Base-by-base conservation (phyloP, 2,113 vertebrate genomes). In the Malurus cyaneus region DNA sequence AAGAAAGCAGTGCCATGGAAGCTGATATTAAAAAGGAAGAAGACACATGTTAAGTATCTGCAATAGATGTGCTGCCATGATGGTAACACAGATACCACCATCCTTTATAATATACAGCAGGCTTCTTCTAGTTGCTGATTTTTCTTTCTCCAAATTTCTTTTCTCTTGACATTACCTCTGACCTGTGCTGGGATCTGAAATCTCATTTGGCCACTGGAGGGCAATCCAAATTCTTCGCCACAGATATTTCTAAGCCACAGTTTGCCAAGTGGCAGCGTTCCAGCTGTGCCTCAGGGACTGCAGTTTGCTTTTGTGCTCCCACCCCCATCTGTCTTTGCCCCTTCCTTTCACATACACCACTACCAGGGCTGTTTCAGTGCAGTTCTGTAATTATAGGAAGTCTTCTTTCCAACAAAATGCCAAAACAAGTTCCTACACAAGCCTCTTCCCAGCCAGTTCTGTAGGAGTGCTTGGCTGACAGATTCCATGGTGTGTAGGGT, bases 401-500 rank as follows among this genome's bases (percentile, higher is more conserved):
- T 21, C 24, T 59, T 72, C 50, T 44, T 41, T 67, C 50, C 36
- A 85, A 20, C 12, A 49, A 89, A 87, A 52, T 17, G 18, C 3
- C 21, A 72, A 44, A 89, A 34, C 14, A 71, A 81, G 26, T 8
- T 56, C n/a, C 34, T 81, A 4, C 17, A 42, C 36, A 31, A 32
- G 62, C 49, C 26, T 12, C 8, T 65, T 79, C 41, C 24, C 72
- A 0, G 0, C 25, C 57, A 60, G n/a, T 12, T 67, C 53, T 57
- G 42, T 6, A 26, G 28, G 19, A 82, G 18, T 9, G 28, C 28
- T 16, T 76, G 53, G n/a, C 57, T 62, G 36, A 18, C 11, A n/a
- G 61, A 56, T 7, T 50, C 29, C 0, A 0, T 56, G 28, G 28
- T 26, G 17, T 1, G 4, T 6, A 54, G 66, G 1, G 6, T 20